Evolutionary conservation across 1,140 invertebrate species (phyloP), one percentile per base, ranked within the genome.

Genomic region (Thereuonema tuberculata): DNA sequence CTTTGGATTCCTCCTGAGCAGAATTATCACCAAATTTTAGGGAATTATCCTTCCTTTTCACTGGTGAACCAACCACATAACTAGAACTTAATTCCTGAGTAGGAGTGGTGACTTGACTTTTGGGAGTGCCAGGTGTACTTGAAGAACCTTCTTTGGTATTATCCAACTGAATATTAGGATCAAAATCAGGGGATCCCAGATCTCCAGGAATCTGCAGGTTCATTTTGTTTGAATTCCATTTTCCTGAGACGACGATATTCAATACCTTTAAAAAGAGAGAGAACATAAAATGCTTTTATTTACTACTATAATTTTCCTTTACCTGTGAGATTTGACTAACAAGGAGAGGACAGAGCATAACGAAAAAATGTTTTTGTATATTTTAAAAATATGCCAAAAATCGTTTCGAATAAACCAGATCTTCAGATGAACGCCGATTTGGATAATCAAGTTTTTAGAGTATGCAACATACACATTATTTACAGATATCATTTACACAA

Each of bases 121-220:
- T 43, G 3, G 56, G 56, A 21, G 56, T 9, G 2, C 46, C 46
- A 9, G 56, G 56, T 2, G 56, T 25, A 25, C 56, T 48, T n/a
- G 15, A 58, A 1, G 56, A 56, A 0, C 61, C 60, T 56, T 68
- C 70, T 61, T 78, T 68, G 14, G 85, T 71, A 68, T 86, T 82
- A 66, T 87, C 85, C 29, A 84, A 71, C 31, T 76, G 72, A 52
- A 87, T 83, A 60, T 83, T 81, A 59, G 82, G 81, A 66, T 84
- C 81, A 65, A 86, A 87, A 65, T 87, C 84, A 31, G 66, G 64
- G 54, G 62, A 64, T 59, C 67, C 69, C 29, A 57, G 64, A 46
- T 56, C 64, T 14, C 61, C 21, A n/a, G 21, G 3, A 28, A 12
- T 56, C 12, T 43, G 9, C 2, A 12, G 3, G 2, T 47, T 9